phyloP scores from a whole-genome alignment of 2,888 invertebrate genomes.

The Idaea straminata region DNA sequence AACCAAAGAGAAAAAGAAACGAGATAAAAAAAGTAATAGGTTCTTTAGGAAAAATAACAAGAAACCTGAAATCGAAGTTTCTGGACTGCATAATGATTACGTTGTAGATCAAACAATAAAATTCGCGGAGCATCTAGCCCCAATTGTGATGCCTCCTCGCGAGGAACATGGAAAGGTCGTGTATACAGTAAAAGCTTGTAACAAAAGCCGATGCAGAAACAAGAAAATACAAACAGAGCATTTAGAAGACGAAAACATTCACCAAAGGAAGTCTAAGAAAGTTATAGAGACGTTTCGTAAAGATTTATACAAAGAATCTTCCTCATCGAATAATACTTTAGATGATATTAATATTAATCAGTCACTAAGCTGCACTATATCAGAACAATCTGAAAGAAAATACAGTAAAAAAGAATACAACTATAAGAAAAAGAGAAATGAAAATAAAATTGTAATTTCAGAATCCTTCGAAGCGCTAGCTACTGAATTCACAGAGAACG shows the following conservation, averaged over 20 bases:
- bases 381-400: conserved; percentile 53
- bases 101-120: conserved; percentile 59
- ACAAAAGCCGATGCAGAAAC: conserved; percentile 42
- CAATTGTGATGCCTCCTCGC: conserved; percentile 56
- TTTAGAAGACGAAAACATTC: background rate
- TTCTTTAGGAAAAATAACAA: conserved; percentile 19
- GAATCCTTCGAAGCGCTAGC: conserved; percentile 66
- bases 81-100: conserved; percentile 36
- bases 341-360: conserved; percentile 63
- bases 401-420: conserved; percentile 38
- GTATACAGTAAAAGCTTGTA: conserved; percentile 58
- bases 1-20: conserved; percentile 18
- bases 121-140: conserved; percentile 62
- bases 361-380: conserved; percentile 56
- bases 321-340: conserved; percentile 55
- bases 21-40: conserved; percentile 23
- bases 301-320: conserved; percentile 39
- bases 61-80: conserved; percentile 29
- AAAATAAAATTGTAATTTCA: conserved; percentile 45
- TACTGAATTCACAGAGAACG: conserved; percentile 42
- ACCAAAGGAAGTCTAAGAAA: conserved; percentile 38
- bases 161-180: conserved; percentile 45
- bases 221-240: conserved; percentile 22
- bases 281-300: conserved; percentile 37
- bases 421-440: conserved; percentile 29